Evolutionary conservation across 2,888 invertebrate species (phyloP), one percentile per base, ranked within the genome.

Genomic region (Neuroscelio doddi): DNA sequence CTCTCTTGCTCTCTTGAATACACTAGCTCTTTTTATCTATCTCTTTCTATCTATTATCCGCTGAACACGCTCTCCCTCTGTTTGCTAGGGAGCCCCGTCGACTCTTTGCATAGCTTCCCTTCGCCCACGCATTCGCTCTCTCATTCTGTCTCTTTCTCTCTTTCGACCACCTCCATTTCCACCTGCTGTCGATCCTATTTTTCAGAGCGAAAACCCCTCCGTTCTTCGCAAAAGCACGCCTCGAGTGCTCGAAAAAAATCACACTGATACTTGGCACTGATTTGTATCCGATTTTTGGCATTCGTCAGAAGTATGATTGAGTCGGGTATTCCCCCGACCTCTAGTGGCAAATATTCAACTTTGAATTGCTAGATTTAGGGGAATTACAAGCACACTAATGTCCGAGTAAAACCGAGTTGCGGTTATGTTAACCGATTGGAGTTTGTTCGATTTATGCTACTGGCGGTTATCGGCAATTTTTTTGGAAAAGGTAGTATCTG

Each of bases 181-280:
- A 70, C 71, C 70, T 72, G 68, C 70, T 64, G 68, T 63, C 64
- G 57, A 53, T 56, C 63, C 63, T 58, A 55, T 44, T 62, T 63
- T 67, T 63, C 58, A 58, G 53, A 63, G 55, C 55, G 56, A 67
- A 58, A 53, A 63, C 50, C 47, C 63, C 49, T 38, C 36, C 27
- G 51, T 50, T 63, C 56, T 63, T 63, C 51, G 51, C 41, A 56
- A 63, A 56, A 56, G 51, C 55, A 55, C 51, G 46, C 56, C 51
- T 51, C 56, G 56, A 51, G 55, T 55, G 56, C 55, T 45, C 46
- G 27, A 39, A 56, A 66, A 65, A 50, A 50, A 63, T 21, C 21
- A 3, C 21, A 21, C 21, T 5, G 21, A 21, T 21, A 3, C 3
- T 5, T 5, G 21, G 21, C 21, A 21, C 5, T 21, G 21, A 21